A percentile compares a stretch with the other conserved stretches of the same genome.
These are phyloP conservation scores for Empidonax traillii DNA, from an alignment of 2,113 vertebrate species.

Conservation along the genomic window DNA sequence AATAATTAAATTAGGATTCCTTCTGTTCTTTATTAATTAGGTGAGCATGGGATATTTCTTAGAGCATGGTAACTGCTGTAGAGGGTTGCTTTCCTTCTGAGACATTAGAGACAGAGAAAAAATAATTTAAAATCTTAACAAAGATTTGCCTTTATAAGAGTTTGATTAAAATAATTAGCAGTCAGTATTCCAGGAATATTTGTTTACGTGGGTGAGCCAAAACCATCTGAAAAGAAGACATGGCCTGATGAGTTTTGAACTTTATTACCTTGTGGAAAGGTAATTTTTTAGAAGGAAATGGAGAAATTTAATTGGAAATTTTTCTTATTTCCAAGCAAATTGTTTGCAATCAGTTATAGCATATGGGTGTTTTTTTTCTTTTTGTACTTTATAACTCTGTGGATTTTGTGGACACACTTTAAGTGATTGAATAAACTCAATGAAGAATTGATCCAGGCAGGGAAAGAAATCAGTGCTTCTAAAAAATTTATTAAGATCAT, in stretches of 20 bases:
- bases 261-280: neutral
- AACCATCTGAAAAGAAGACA: neutral
- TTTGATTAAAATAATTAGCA: neutral
- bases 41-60: neutral
- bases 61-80: neutral
- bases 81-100: neutral
- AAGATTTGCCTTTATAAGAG: neutral
- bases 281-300: neutral
- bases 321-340: neutral
- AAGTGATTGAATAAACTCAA: neutral
- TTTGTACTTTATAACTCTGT: neutral
- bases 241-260: neutral
- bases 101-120: neutral
- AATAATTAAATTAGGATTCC: neutral
- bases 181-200: neutral
- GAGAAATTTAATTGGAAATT: accelerated
- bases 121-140: neutral
- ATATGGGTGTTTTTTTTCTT: neutral
- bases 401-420: neutral
- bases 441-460: neutral
- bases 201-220: neutral
- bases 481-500: neutral
- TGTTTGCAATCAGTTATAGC: neutral
- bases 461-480: neutral
- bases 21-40: conserved; percentile 11